Base-by-base conservation (phyloP, 2,113 vertebrate species). In the Crypturellus undulatus region DNA sequence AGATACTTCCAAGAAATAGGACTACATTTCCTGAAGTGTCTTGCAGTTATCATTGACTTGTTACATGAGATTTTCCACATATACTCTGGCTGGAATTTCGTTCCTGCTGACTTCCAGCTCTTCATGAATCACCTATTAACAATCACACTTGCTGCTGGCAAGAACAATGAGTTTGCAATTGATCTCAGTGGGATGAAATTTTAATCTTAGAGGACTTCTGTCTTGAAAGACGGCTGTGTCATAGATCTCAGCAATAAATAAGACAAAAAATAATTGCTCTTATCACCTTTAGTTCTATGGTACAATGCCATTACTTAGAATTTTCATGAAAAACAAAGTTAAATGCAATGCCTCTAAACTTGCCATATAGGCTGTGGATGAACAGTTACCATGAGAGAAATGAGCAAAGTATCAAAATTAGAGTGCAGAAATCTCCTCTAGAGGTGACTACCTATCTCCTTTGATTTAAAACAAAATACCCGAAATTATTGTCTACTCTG, bases 1-100 rank as follows among this genome's bases (percentile, higher is more conserved):
- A 84, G 92, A 54, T 49, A 24, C 73, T 97, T 93, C 90, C 93
- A 96, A 96, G 88, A 95, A 96, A 42, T 7, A 6, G 65, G 69
- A 90, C 19, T 12, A 1, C 64, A 65, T 77, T 92, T 93, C 92
- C 90, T 87, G 30, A n/a, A 72, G 87, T 1, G 28, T 68, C 59
- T 93, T 75, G 4, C 54, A 75, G 54, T 67, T 94, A 94, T 94
- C 94, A 30, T 8, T 2, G 62, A 86, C 77, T 86, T 2, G 59
- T 71, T 75, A 76, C 34, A 76, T 12, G 68, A 95, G 90, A 80
- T 89, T 95, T 95, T 92, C 94, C 95, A 96, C 73, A 78, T 16
- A 22, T 30, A 32, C 6, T 40, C 60, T 84, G 88, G 83, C 77
- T 86, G 77, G 38, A 83, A 72, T 56, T 59, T 58, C 15, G 22